Conservation (phyloP, 2,888 invertebrate genomes). For the Pyrrhosoma nymphula region DNA sequence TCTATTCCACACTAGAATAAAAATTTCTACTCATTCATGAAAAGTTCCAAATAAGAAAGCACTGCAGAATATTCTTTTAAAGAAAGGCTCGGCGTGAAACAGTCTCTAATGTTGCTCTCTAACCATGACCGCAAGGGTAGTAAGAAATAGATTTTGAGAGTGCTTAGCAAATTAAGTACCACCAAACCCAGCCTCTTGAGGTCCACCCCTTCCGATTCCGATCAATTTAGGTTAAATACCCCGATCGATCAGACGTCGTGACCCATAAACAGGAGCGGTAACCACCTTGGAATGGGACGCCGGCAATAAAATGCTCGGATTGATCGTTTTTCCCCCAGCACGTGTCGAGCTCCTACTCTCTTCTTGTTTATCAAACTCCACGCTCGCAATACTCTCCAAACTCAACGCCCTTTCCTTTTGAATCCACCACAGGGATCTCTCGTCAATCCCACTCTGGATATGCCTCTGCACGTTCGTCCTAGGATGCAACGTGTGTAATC, state of each 20-base stretch:
- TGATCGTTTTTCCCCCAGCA: neutral
- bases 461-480: neutral
- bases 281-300: neutral
- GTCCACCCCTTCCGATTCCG: neutral
- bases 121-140: too few relatives aligned
- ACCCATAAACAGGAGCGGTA: neutral
- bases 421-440: neutral
- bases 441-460: neutral
- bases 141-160: too few relatives aligned
- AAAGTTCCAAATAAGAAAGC: too few relatives aligned
- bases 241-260: neutral
- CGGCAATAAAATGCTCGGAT: neutral
- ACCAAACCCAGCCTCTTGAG: too few relatives aligned
- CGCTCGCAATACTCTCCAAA: neutral
- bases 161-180: too few relatives aligned
- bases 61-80: too few relatives aligned
- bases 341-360: neutral
- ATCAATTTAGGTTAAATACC: neutral
- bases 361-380: neutral
- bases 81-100: too few relatives aligned
- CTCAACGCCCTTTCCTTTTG: conserved; percentile 4
- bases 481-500: neutral
- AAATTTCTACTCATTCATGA: too few relatives aligned
- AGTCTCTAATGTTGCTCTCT: too few relatives aligned
- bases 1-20: too few relatives aligned